Percentiles rank a stretch among this genome's conserved stretches.
Conservation (phyloP, 2,113 vertebrate genomes). For the Elaphurus davidianus region DNA sequence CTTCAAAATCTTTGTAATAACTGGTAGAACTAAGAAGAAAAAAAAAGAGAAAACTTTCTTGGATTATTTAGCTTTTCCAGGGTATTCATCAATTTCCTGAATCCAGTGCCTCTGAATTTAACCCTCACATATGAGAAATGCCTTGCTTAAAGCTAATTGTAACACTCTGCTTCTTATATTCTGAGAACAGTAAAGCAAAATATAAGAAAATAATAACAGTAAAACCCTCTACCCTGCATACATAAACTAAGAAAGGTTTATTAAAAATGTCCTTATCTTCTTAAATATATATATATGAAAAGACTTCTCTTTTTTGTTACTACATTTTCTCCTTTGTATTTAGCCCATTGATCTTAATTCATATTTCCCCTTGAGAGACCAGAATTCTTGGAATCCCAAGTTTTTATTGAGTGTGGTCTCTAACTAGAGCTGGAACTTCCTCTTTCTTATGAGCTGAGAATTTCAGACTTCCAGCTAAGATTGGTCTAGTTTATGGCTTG, state of each 20-base stretch:
- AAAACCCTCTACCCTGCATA: not conserved
- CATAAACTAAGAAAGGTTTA: not conserved
- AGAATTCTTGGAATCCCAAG: not conserved
- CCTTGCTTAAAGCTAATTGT: not conserved
- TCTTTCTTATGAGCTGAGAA: not conserved
- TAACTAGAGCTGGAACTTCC: not conserved
- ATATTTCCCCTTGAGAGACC: not conserved
- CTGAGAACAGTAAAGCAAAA: not conserved
- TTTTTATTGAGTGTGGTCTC: not conserved
- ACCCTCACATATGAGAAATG: not conserved
- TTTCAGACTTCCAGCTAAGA: not conserved
- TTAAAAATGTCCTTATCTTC: not conserved
- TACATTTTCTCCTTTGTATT: not conserved
- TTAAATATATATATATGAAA: not conserved
- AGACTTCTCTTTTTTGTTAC: not conserved
- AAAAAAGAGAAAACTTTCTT: not conserved
- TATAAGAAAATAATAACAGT: not conserved
- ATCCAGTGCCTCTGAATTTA: not conserved
- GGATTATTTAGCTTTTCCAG: not conserved
- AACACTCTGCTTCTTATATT: not conserved
- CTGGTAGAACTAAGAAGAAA: not conserved
- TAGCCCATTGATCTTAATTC: not conserved
- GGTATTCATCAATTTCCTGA: not conserved
- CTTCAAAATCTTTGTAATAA: not conserved
- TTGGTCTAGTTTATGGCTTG: not conserved